Base-by-base conservation (phyloP, 1,140 invertebrate genomes). In the Zaprionus capensis region DNA sequence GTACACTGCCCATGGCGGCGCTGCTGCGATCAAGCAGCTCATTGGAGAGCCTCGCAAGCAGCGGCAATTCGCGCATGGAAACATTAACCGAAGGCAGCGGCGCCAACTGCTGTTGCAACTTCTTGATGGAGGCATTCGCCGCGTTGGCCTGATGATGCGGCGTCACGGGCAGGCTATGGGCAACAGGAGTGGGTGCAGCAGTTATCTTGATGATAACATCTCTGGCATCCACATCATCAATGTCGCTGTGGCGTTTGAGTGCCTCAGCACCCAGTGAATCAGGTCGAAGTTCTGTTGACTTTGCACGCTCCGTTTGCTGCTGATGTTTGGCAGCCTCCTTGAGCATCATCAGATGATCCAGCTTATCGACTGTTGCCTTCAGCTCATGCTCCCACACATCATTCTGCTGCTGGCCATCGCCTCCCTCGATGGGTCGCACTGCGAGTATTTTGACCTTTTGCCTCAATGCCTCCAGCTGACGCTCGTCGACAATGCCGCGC, bases 331-430 rank as follows among this genome's bases (percentile, higher is more conserved):
- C 80, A 1, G 82, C 76, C 68, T 92, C 95, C 58, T 93, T 95
- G 58, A 95, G 93, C 93, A 95, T 93, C 76, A 95, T 93, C 62
- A 95, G 91, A 67, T 95, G 94, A 86, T 95, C 95, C n/a, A 95
- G 85, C 75, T 95, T 95, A 58, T 95, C 94, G 4, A 95, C 95
- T 0, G 95, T 95, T 44, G 94, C 94, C 77, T 94, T 95, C 44
- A 95, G 90, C 76, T 95, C 95, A 41, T 94, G 92, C 56, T 95
- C 95, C 95, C 95, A 95, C 14, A 94, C 93, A 75, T 94, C 94
- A 11, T 93, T 93, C 77, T 95, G 94, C 24, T 94, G 94, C 80
- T 94, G 94, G 0, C 95, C 94, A 81, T 95, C 95, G 14, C 93
- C 94, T 20, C 94, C 94, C 65, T 95, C 94, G 34, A 95, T 94